These are phyloP conservation scores for Indicator indicator DNA, from an alignment of 2,113 vertebrate species.

Conservation along the genomic window DNA sequence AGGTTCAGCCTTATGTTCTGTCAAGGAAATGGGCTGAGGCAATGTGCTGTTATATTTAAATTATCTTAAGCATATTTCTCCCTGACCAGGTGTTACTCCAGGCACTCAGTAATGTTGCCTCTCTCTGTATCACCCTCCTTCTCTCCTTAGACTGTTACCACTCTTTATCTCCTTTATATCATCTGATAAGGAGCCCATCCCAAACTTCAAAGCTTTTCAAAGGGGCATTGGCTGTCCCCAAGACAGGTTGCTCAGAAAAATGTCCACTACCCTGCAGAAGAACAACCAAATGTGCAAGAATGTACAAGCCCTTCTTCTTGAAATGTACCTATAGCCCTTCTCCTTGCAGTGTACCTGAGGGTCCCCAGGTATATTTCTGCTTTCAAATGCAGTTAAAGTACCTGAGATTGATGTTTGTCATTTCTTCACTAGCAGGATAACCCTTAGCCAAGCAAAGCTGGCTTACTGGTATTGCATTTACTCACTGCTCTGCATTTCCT, in stretches of 20 bases:
- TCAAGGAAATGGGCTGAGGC: neutral
- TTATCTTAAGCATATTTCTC: neutral
- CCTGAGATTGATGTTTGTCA: neutral
- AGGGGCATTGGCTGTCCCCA: neutral
- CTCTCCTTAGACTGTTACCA: neutral
- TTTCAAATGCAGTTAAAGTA: slow-evolving; percentile 23
- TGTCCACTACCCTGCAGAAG: neutral
- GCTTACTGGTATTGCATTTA: neutral
- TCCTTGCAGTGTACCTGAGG: neutral
- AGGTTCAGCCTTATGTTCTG: neutral
- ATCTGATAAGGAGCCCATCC: neutral
- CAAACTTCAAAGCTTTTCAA: neutral
- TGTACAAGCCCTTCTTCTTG: too few species aligned
- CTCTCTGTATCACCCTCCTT: neutral
- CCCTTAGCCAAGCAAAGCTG: neutral
- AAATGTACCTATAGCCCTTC: neutral
- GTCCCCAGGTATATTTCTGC: neutral
- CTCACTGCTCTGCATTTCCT: neutral
- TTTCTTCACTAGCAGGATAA: slow-evolving; percentile 2
- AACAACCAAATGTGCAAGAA: neutral
- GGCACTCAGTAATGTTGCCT: neutral
- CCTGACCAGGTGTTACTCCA: neutral
- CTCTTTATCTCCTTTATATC: neutral
- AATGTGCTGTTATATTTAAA: neutral
- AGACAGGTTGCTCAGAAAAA: neutral